Conservation (phyloP, 92 coral and sea anemone species). For the Zoanthus sociatus region DNA sequence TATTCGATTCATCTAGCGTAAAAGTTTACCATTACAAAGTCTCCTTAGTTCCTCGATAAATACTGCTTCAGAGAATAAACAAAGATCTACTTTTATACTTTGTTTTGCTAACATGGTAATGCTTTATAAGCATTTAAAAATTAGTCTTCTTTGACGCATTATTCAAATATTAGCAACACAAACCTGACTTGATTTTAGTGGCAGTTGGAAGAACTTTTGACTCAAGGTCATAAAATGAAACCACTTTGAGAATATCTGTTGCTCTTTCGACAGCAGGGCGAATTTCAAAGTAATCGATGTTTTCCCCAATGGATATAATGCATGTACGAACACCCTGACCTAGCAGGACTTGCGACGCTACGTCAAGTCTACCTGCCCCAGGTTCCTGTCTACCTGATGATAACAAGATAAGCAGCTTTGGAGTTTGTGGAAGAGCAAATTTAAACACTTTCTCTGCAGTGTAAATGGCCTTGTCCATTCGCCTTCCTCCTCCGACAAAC, state of each 20-base stretch:
- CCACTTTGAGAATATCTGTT: conserved; percentile 68
- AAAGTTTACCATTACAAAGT: too few species aligned
- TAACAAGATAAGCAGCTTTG: conserved; percentile 67
- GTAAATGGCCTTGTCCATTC: conserved; percentile 68
- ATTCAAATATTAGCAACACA: not conserved
- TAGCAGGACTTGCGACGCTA: conserved; percentile 68
- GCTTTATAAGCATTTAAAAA: too few species aligned
- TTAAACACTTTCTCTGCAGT: conserved; percentile 66
- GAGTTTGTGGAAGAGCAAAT: conserved; percentile 56
- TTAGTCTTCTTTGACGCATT: not conserved
- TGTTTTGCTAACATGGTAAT: not conserved
- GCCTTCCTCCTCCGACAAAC: conserved; percentile 54
- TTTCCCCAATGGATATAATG: conserved; percentile 78
- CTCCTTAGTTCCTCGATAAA: too few species aligned
- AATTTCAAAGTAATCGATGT: conserved; percentile 64
- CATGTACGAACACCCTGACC: conserved; percentile 57
- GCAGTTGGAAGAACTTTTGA: conserved; percentile 27
- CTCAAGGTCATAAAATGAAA: conserved; percentile 43
- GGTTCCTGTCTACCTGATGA: conserved; percentile 53
- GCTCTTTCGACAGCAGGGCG: conserved; percentile 65
- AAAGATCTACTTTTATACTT: not conserved
- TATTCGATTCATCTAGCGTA: too few species aligned
- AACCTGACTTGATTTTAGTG: conserved; percentile 34
- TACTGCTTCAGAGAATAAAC: too few species aligned
- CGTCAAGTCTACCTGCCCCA: not conserved